These are phyloP conservation scores for Carollia perspicillata DNA, from an alignment of 2,113 vertebrate genomes.

Conservation along the genomic window DNA sequence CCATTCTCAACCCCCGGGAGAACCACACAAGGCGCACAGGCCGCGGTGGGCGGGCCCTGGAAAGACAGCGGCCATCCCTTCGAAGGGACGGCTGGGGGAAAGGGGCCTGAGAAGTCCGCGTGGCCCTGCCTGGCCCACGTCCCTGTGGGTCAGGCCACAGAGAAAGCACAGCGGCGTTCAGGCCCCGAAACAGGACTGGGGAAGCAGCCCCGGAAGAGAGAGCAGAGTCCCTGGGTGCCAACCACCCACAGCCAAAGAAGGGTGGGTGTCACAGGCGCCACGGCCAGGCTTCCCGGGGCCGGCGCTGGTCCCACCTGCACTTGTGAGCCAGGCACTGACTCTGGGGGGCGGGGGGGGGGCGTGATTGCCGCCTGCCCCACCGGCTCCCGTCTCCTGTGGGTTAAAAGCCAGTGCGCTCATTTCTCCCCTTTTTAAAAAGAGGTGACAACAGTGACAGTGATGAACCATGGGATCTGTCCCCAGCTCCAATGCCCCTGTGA, in stretches of 20 bases:
- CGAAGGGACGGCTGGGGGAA: background rate
- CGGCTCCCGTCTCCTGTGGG: background rate
- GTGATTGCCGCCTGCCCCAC: accelerated
- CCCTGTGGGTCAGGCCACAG: background rate
- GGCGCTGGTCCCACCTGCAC: accelerated
- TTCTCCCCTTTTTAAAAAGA: background rate
- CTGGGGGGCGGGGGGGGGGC: background rate
- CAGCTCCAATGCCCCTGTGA: too few species aligned
- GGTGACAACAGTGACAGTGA: background rate
- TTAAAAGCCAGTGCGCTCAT: background rate
- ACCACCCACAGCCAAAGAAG: accelerated
- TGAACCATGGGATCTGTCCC: background rate
- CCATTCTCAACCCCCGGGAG: background rate
- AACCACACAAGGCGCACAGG: background rate
- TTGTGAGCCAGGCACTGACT: accelerated
- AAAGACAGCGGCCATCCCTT: background rate
- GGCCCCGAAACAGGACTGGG: accelerated
- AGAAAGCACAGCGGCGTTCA: accelerated
- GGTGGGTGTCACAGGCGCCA: accelerated
- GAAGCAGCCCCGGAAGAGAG: accelerated
- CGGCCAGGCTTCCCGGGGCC: accelerated
- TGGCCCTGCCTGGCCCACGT: accelerated
- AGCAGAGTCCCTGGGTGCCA: accelerated
- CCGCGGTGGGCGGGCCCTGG: background rate
- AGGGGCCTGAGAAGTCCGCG: background rate